Evolutionary conservation across 2,113 vertebrate genomes (phyloP).

Genomic region (Malurus elegans): DNA sequence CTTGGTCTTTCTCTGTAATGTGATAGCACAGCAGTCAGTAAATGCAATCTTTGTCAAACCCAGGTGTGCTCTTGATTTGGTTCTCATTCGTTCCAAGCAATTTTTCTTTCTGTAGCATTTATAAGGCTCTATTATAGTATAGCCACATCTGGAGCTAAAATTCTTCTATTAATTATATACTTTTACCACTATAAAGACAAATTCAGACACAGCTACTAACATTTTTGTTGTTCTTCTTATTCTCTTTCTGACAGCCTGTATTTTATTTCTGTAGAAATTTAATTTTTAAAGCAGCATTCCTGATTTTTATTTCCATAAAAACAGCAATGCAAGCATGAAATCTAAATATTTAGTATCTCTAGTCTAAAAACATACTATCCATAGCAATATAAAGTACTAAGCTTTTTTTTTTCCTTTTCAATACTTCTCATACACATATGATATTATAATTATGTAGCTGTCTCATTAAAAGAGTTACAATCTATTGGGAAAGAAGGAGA

Average conservation of each 20-base stretch:
- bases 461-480: background rate
- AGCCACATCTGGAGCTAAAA: constrained; percentile 98
- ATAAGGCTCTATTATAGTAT: constrained; percentile 98
- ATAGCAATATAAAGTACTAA: background rate
- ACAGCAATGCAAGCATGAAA: background rate
- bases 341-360: constrained; percentile 21
- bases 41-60: constrained; percentile 98
- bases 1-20: constrained; percentile 93
- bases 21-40: constrained; percentile 97
- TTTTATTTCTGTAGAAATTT: constrained; percentile 65
- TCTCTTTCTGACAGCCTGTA: constrained; percentile 86
- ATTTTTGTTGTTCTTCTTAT: constrained; percentile 70
- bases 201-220: constrained; percentile 84
- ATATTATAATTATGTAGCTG: background rate
- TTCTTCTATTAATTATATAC: constrained; percentile 85
- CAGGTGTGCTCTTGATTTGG: constrained; percentile 98
- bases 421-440: background rate
- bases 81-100: constrained; percentile 89
- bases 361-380: background rate
- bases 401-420: background rate
- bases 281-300: constrained; percentile 71
- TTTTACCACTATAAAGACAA: constrained; percentile 79
- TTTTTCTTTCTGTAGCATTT: constrained; percentile 89
- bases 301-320: constrained; percentile 40
- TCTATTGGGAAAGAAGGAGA: constrained; percentile 4